These are phyloP conservation scores for Plebejus anna DNA, from an alignment of 2,888 invertebrate species.

Conservation along the genomic window DNA sequence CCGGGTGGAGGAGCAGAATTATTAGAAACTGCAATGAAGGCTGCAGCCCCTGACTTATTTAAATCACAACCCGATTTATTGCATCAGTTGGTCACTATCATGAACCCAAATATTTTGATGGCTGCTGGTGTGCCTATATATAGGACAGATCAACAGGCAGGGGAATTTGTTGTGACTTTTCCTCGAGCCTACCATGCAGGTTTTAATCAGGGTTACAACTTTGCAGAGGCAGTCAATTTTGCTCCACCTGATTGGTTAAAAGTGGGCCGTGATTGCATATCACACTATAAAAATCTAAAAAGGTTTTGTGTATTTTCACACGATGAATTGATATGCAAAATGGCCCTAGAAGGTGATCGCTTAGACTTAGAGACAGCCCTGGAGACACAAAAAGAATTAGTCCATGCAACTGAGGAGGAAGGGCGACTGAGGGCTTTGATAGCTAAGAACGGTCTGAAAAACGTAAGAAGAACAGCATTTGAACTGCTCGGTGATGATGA, in stretches of 20 bases:
- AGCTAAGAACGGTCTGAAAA: constrained; percentile 76
- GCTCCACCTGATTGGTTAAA: constrained; percentile 89
- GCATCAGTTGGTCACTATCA: constrained; percentile 88
- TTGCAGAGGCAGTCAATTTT: constrained; percentile 92
- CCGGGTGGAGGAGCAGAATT: constrained; percentile 84
- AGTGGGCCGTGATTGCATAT: constrained; percentile 84
- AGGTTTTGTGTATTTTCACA: constrained; percentile 90
- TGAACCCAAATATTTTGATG: constrained; percentile 87
- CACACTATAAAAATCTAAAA: constrained; percentile 83
- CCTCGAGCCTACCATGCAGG: constrained; percentile 90
- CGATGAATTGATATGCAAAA: constrained; percentile 88
- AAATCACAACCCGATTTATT: constrained; percentile 86
- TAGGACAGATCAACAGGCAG: constrained; percentile 85
- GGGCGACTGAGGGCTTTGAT: constrained; percentile 58
- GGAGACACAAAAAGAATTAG: constrained; percentile 84
- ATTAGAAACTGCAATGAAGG: constrained; percentile 85
- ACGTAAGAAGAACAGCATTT: constrained; percentile 82
- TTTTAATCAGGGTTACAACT: constrained; percentile 90
- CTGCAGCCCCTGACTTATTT: constrained; percentile 86
- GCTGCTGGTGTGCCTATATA: constrained; percentile 80
- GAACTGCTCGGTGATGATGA: constrained; percentile 87
- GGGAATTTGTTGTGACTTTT: constrained; percentile 90
- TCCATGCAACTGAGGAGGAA: constrained; percentile 79
- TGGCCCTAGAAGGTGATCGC: constrained; percentile 84
- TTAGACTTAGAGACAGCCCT: constrained; percentile 83